Evolutionary conservation across 2,113 vertebrate genomes (phyloP), one percentile per base, ranked within the genome.

Genomic region (Australoheros scitulus): DNA sequence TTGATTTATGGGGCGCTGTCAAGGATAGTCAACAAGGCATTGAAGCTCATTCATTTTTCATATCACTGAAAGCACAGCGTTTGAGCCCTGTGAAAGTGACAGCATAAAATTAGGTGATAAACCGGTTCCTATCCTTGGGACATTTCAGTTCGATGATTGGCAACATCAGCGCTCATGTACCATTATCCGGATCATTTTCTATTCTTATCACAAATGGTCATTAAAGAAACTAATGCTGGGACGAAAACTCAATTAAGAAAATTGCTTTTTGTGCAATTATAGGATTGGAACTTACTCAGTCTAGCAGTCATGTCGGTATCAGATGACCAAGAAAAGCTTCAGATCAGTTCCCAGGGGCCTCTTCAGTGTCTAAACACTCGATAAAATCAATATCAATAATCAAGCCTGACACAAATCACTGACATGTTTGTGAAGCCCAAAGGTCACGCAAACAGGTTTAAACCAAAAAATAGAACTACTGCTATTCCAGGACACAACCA

Each of bases 1-100:
- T 63, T 92, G 90, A 94, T 92, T 92, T 82, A 90, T 93, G 92
- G 82, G 88, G 18, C 7, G 55, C 82, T 80, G 88, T 88, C 87
- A 89, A 52, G 47, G 52, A 65, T 57, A 79, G 86, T 89, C 89
- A 85, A 87, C 83, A 84, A 87, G 76, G 76, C 77, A 20, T 64
- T 26, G 59, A 17, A 72, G 78, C 80, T 86, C 87, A 63, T 86
- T 89, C 75, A 89, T 89, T 86, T 91, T 91, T 85, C 72, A 88
- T 55, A 74, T 84, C 65, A 38, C 68, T 47, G 75, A 86, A 60
- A 87, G 75, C 36, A 9, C 20, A 52, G 47, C 20, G 78, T 80
- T 83, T 89, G 77, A 86, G 86, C 59, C 75, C 11, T 86, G 18
- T 36, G 11, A 57, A 76, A 88, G 80, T 76, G 88, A 83, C 82